These are phyloP conservation scores for Emys orbicularis DNA, from an alignment of 2,797 vertebrate species.

Conservation along the genomic window DNA sequence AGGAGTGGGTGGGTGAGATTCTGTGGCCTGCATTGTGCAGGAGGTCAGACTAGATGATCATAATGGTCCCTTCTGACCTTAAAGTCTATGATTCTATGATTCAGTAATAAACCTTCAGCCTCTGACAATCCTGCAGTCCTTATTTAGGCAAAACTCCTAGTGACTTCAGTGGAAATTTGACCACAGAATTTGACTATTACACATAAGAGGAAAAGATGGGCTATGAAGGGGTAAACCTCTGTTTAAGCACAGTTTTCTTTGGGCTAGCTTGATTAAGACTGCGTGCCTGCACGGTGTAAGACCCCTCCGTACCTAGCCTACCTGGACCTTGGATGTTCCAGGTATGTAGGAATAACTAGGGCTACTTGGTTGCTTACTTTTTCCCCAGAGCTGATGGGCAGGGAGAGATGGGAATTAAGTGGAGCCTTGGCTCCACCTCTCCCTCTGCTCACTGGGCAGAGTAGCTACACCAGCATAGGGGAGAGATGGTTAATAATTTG, in stretches of 20 bases:
- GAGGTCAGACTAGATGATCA: too few relatives aligned
- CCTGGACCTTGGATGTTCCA: background rate
- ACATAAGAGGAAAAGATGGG: background rate
- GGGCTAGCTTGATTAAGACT: background rate
- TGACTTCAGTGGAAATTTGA: background rate
- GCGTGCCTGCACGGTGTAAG: background rate
- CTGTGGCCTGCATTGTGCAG: too few relatives aligned
- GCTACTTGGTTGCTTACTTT: background rate
- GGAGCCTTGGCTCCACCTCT: background rate
- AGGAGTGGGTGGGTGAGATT: too few relatives aligned
- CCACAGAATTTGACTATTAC: background rate
- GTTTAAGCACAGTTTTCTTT: background rate
- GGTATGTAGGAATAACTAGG: background rate
- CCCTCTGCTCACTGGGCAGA: background rate
- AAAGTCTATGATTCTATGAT: background rate
- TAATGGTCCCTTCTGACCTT: too few relatives aligned
- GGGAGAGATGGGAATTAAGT: background rate
- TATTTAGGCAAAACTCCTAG: background rate
- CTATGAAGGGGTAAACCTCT: background rate
- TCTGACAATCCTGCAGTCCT: background rate
- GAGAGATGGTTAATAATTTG: background rate
- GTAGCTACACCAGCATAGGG: background rate
- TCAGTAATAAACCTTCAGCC: background rate
- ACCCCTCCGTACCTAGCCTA: background rate
- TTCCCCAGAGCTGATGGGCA: background rate